A percentile compares a stretch with the other conserved stretches of the same genome.
These are phyloP conservation scores for Cyanoramphus novaezelandiae DNA, from an alignment of 2,113 vertebrate genomes.

Conservation along the genomic window DNA sequence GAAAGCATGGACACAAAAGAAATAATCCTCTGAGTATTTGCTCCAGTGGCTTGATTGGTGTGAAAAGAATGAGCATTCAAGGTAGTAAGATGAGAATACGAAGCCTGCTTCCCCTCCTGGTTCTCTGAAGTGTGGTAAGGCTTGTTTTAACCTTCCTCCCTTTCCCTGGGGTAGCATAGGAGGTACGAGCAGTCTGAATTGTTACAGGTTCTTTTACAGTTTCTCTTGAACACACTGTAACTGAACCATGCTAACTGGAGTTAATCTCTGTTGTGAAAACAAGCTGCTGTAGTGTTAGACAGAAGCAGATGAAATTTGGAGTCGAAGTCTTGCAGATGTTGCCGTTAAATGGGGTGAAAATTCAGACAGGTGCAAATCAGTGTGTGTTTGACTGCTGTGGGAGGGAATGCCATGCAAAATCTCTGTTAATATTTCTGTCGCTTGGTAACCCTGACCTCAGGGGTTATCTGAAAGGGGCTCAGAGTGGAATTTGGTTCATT, in stretches of 20 bases:
- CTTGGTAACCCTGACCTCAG: slow-evolving; percentile 52
- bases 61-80: slow-evolving; percentile 62
- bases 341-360: background rate
- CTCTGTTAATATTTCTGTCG: background rate
- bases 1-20: slow-evolving; percentile 57
- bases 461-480: slow-evolving; percentile 59
- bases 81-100: slow-evolving; percentile 36
- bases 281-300: background rate
- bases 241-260: background rate
- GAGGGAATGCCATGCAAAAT: slow-evolving; percentile 11
- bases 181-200: background rate
- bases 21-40: slow-evolving; percentile 70
- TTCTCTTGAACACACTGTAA: background rate
- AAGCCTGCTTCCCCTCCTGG: background rate
- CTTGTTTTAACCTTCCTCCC: accelerated
- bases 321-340: background rate
- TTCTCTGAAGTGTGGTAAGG: background rate
- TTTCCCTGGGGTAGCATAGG: background rate
- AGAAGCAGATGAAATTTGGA: background rate
- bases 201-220: background rate
- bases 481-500: slow-evolving; percentile 51
- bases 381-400: background rate
- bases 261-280: background rate
- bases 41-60: slow-evolving; percentile 55
- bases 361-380: slow-evolving; percentile 21